A percentile compares a stretch with the other conserved stretches of the same genome.
phyloP scores from a whole-genome alignment of 2,888 invertebrate genomes.

The Ormyrus pomaceus region DNA sequence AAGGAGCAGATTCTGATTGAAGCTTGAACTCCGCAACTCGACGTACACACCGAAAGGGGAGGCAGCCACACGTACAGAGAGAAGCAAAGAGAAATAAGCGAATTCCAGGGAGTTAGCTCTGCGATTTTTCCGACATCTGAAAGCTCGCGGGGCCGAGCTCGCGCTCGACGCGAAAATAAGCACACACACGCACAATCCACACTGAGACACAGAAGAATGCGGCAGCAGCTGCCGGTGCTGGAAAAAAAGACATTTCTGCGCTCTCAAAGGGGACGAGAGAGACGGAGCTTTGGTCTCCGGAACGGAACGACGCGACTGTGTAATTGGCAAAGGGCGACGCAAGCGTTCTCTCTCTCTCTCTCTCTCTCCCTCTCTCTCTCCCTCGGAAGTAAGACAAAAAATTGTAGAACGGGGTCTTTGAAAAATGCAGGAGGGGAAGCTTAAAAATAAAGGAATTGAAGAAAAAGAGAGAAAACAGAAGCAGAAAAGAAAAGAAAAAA shows the following conservation, averaged over 20 bases:
- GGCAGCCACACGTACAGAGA: neutral
- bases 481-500: constrained; percentile 41
- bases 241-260: constrained; percentile 25
- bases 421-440: neutral
- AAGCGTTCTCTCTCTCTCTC: neutral
- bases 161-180: neutral
- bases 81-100: neutral
- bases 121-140: neutral
- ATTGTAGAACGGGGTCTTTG: too few relatives aligned
- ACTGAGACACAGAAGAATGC: neutral
- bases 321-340: constrained; percentile 25
- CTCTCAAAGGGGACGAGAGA: constrained; percentile 19
- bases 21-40: neutral
- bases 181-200: neutral
- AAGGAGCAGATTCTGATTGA: neutral
- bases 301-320: neutral
- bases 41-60: neutral
- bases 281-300: neutral
- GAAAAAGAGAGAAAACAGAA: constrained; percentile 33
- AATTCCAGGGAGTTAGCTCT: constrained; percentile 6
- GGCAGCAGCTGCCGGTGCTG: neutral
- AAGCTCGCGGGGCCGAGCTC: neutral
- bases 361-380: too few relatives aligned
- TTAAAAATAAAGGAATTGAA: neutral
- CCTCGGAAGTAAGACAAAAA: neutral